Base-by-base conservation (phyloP, 1,140 invertebrate species). In the Ips typographus region DNA sequence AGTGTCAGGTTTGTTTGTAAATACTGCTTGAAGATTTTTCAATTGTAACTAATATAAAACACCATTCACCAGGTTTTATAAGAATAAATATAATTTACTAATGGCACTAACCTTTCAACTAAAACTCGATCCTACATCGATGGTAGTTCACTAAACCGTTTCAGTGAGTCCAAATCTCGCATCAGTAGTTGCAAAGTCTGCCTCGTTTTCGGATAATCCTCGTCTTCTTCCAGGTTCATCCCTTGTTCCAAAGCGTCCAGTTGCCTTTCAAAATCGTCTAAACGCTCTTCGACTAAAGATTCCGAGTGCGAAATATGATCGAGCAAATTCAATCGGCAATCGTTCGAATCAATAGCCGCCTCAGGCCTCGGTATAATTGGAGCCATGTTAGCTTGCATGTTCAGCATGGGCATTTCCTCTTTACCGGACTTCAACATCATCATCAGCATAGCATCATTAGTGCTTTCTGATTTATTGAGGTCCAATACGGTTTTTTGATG, bases 241-340 rank as follows among this genome's bases (percentile, higher is more conserved):
- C 81, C 80, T 39, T 81, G 75, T 75, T 86, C 85, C 56, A 86
- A 72, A 3, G 70, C 87, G 72, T 86, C 85, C 72, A 94, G 84
- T 81, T 93, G 88, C n/a, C 87, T 84, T 80, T 94, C 91, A 39
- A 94, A 88, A 51, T 86, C 85, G 71, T 88, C 87, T n/a, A 94
- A 84, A 51, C 88, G 80, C 1, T 87, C 83, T 72, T 91, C 87
- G 39, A 94, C 84, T 67, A 90, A 84, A 65, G 85, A 84, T 77
- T 94, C 90, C 75, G 88, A 88, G 74, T 90, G 84, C 71, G 89
- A 86, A 43, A 95, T 87, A 76, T 94, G 92, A 40, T 91, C 87
- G 56, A 94, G 81, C 36, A 95, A 82, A 75, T 90, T 87, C 70
- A 90, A 83, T 65, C 91, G 85, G 78, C 93, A 94, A 77, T 91